phyloP scores from a whole-genome alignment of 1,140 invertebrate genomes.

The Medauroidea extradentata region DNA sequence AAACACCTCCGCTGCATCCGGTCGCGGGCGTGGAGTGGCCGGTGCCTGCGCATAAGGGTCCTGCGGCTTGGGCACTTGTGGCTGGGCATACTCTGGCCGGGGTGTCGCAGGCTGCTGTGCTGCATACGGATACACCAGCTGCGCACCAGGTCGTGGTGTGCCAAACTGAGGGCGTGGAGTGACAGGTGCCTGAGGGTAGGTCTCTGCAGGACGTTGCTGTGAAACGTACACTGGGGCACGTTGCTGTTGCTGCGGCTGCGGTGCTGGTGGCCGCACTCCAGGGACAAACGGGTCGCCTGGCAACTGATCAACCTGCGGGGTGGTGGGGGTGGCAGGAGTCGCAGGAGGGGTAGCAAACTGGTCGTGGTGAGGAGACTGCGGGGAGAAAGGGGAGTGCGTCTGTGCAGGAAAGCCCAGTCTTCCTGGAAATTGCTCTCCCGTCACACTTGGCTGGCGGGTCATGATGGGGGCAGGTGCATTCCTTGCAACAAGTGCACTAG shows the following conservation, averaged over 20 bases:
- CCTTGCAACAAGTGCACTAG: background rate
- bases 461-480: background rate
- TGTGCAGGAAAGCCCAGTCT: constrained; percentile 48
- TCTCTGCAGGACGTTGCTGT: constrained; percentile 37
- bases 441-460: background rate
- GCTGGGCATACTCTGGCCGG: constrained; percentile 11
- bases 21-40: constrained; percentile 18
- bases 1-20: constrained; percentile 5
- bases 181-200: constrained; percentile 48
- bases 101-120: constrained; percentile 18
- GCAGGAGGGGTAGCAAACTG: constrained; percentile 41
- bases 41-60: constrained; percentile 18
- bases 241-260: constrained; percentile 23
- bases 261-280: constrained; percentile 44
- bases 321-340: background rate
- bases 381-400: constrained; percentile 46
- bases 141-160: background rate
- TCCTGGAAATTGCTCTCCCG: constrained; percentile 21
- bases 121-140: background rate
- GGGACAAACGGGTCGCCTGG: constrained; percentile 47
- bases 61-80: constrained; percentile 5
- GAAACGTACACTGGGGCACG: constrained; percentile 33
- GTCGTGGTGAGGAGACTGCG: constrained; percentile 46
- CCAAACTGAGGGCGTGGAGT: constrained; percentile 40
- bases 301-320: constrained; percentile 2